Percentiles rank a stretch among this genome's conserved stretches.
Conservation (phyloP, 2,113 vertebrate genomes). For the Dasyurus viverrinus region DNA sequence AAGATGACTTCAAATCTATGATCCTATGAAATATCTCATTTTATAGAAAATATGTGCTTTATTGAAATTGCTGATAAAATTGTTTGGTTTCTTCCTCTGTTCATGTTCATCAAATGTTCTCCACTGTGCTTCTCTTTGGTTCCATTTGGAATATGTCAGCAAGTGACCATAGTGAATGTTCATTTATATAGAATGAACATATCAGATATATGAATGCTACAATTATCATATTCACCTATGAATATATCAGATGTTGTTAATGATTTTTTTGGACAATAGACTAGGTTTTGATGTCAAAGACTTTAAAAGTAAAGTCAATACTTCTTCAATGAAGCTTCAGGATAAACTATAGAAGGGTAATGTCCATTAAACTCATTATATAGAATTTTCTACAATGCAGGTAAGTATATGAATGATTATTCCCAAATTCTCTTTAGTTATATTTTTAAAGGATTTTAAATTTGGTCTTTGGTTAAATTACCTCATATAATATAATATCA, state of each 20-base stretch:
- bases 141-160: background rate
- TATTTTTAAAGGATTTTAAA: background rate
- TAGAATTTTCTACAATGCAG: background rate
- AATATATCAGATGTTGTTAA: background rate
- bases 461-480: background rate
- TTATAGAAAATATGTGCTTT: background rate
- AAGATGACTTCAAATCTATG: background rate
- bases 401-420: background rate
- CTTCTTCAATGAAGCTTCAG: background rate
- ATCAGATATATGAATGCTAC: too few species aligned
- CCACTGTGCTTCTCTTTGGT: background rate
- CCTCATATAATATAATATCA: background rate
- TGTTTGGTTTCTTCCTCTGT: background rate
- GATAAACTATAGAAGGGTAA: background rate
- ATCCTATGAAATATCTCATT: background rate
- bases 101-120: background rate
- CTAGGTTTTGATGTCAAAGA: background rate
- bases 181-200: background rate
- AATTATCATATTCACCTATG: too few species aligned
- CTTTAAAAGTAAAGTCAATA: background rate
- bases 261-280: background rate
- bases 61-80: background rate
- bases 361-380: background rate
- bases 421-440: background rate
- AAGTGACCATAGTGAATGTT: background rate